Conservation (phyloP, 2,888 invertebrate genomes). For the Operophtera brumata region DNA sequence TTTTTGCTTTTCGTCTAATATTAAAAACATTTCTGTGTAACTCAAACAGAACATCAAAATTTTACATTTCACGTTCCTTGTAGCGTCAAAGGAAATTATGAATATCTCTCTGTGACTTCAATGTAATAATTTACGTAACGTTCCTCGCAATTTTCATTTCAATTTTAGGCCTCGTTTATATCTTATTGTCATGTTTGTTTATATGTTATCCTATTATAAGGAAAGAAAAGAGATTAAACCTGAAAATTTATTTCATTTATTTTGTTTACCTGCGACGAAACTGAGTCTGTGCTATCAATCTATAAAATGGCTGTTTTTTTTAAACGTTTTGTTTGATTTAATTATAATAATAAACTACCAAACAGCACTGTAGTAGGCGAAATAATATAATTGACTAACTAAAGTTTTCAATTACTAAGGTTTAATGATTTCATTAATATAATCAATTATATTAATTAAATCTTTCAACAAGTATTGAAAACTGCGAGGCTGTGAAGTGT, state of each 20-base stretch:
- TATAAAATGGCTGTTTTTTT: background rate
- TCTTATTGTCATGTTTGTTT: slow-evolving; percentile 4
- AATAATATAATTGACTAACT: no score
- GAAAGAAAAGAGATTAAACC: background rate
- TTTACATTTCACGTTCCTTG: slow-evolving; percentile 8
- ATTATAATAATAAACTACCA: no score
- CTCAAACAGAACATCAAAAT: slow-evolving; percentile 1
- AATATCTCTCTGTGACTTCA: slow-evolving; percentile 8
- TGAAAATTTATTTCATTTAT: background rate
- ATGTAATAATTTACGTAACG: slow-evolving; percentile 9
- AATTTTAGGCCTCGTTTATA: slow-evolving; percentile 6
- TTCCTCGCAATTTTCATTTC: slow-evolving; percentile 12
- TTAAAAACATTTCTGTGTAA: background rate
- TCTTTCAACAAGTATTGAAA: no score
- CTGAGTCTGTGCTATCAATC: background rate
- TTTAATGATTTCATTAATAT: no score
- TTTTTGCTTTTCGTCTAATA: background rate
- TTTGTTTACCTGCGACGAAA: background rate
- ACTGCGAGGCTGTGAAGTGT: no score
- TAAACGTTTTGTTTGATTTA: no score
- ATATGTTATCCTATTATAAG: background rate
- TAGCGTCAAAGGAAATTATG: slow-evolving; percentile 12
- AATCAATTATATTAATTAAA: no score
- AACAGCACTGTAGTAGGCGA: no score
- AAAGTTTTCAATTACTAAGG: no score